Evolutionary conservation across 2,888 invertebrate species (phyloP), one percentile per base, ranked within the genome.

Genomic region (Labia minor): DNA sequence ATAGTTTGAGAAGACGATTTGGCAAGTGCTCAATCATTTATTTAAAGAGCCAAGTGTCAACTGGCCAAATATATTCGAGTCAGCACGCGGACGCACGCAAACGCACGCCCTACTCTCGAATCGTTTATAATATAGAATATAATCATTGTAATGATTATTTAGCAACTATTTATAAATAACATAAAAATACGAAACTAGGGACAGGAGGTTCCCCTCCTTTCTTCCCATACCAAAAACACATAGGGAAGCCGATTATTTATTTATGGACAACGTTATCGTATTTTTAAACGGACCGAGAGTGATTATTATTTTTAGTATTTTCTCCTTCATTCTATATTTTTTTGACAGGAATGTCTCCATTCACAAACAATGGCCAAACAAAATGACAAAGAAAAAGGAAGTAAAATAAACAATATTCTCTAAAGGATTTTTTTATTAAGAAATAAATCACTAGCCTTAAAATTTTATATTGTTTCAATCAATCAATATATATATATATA

Each of bases 51-150:
- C 16, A 49, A 49, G 49, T 49, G 49, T 49, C 49, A 49, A 49
- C 49, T 49, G 49, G 49, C 49, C 49, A 49, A 49, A 49, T 49
- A 49, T 49, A 49, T 49, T 49, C 49, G 49, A 49, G 49, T 49
- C 49, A 49, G 14, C 49, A 49, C 49, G 49, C 49, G 49, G 3
- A 49, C 49, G 49, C 49, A 49, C 49, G 16, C 49, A 26, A 26
- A 16, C 49, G 16, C 49, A 49, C 49, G 49, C 49, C 14, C 49
- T 3, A 14, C 49, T 11, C 49, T 14, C 49, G 49, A 49, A 49
- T 49, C 14, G 49, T 49, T 49, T 49, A 49, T 49, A 49, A 49
- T 49, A 10, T 49, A 49, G 49, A 49, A 49, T 49, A 49, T 49
- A 49, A 49, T 49, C 49, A 49, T 49, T 49, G 49, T 49, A 49